A percentile compares a stretch with the other conserved stretches of the same genome.
phyloP scores from a whole-genome alignment of 2,888 invertebrate species.

The Parnassius orleans region DNA sequence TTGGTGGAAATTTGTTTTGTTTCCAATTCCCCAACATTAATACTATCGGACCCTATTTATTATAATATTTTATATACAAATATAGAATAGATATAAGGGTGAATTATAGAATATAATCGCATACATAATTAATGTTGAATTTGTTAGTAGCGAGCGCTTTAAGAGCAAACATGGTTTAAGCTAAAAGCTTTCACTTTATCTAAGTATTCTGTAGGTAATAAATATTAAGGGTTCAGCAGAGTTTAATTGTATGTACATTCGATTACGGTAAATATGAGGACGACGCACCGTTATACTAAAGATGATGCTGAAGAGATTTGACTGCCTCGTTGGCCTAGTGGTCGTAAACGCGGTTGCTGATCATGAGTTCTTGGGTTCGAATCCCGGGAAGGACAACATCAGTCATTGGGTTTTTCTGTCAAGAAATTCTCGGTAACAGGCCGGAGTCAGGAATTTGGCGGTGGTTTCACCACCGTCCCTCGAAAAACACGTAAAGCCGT shows the following conservation, averaged over 20 bases:
- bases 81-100: conserved; percentile 3
- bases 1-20: too few species aligned
- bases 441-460: too few species aligned
- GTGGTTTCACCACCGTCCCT: too few species aligned
- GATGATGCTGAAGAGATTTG: neutral
- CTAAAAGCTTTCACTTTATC: conserved; percentile 23
- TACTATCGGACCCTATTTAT: too few species aligned
- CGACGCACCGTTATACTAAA: neutral
- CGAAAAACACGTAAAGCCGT: too few species aligned
- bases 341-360: too few species aligned
- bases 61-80: neutral
- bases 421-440: too few species aligned
- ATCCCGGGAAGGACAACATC: too few species aligned
- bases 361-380: too few species aligned
- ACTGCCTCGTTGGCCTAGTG: too few species aligned
- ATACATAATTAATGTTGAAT: conserved; percentile 24
- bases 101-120: conserved; percentile 10
- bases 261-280: conserved; percentile 2
- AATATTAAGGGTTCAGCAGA: conserved; percentile 12
- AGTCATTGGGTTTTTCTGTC: too few species aligned
- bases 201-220: conserved; percentile 12
- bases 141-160: conserved; percentile 15
- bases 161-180: conserved; percentile 14
- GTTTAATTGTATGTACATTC: conserved; percentile 21
- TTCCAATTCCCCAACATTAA: too few species aligned